Percentiles rank a stretch among this genome's conserved stretches.
Conservation (phyloP, 2,888 invertebrate genomes). For the Campoletis raptor region DNA sequence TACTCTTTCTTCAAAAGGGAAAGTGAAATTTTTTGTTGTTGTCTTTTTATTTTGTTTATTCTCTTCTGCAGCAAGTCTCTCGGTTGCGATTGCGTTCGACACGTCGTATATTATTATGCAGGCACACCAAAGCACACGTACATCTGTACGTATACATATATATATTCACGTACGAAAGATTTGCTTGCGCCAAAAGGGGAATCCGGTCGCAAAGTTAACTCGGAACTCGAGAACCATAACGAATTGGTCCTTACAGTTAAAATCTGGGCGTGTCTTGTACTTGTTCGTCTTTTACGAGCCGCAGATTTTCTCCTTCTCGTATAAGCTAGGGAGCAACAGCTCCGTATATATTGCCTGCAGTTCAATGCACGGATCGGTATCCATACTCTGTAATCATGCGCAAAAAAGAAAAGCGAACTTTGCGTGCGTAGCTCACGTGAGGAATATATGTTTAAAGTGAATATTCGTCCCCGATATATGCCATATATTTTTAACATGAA, state of each 20-base stretch:
- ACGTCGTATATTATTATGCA: constrained; percentile 53
- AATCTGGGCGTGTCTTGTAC: constrained; percentile 66
- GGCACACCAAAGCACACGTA: constrained; percentile 11
- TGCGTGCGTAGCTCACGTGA: constrained; percentile 46
- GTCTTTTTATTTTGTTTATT: not conserved
- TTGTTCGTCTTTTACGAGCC: constrained; percentile 62
- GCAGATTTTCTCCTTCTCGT: constrained; percentile 44
- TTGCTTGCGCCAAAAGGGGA: constrained; percentile 55
- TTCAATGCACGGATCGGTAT: constrained; percentile 52
- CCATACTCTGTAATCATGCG: constrained; percentile 58
- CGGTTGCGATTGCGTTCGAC: constrained; percentile 46
- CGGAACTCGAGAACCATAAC: constrained; percentile 59
- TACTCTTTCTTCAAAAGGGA: constrained; percentile 50
- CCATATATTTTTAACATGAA: constrained; percentile 41
- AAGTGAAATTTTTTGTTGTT: constrained; percentile 32
- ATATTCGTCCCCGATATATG: constrained; percentile 43
- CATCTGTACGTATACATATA: constrained; percentile 6
- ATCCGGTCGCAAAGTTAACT: constrained; percentile 51
- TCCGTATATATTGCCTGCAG: constrained; percentile 38
- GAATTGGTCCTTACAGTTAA: constrained; percentile 65
- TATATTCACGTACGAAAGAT: constrained; percentile 7
- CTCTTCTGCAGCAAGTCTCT: constrained; percentile 9
- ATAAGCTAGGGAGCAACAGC: constrained; percentile 22
- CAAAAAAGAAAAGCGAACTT: constrained; percentile 39
- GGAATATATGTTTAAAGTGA: constrained; percentile 47